Conservation (phyloP, 2,888 invertebrate species). For the Prionchulus punctatus region DNA sequence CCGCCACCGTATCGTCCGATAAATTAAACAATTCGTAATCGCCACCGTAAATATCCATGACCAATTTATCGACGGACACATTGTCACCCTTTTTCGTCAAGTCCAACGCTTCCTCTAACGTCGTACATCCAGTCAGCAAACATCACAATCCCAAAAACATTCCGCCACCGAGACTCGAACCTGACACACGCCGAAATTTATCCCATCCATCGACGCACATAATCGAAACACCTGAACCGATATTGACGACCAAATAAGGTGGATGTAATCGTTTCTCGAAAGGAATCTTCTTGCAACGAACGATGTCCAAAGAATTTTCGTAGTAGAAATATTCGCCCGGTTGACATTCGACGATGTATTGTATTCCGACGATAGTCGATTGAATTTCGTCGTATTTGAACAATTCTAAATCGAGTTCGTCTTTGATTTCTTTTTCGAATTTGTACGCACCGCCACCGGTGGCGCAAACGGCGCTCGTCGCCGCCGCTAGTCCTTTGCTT, state of each 20-base stretch:
- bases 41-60: constrained; percentile 87
- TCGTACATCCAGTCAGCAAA: constrained; percentile 77
- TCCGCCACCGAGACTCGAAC: constrained; percentile 81
- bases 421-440: constrained; percentile 75
- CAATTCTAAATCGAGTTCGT: constrained; percentile 73
- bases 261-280: constrained; percentile 40
- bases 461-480: constrained; percentile 88
- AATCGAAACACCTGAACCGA: constrained; percentile 92
- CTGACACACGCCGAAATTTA: constrained; percentile 77
- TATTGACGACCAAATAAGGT: constrained; percentile 74
- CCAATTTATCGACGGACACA: constrained; percentile 78
- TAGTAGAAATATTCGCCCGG: constrained; percentile 85
- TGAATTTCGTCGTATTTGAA: constrained; percentile 91
- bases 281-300: constrained; percentile 45
- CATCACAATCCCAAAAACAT: constrained; percentile 93
- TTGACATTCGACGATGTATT: constrained; percentile 77
- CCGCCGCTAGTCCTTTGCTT: constrained; percentile 82
- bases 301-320: constrained; percentile 58
- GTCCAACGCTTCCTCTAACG: constrained; percentile 89
- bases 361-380: constrained; percentile 79
- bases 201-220: constrained; percentile 72
- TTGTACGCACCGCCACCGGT: constrained; percentile 96
- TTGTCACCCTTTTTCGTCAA: constrained; percentile 83
- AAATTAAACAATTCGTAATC: constrained; percentile 81
- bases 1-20: constrained; percentile 82